Percentiles rank a stretch among this genome's conserved stretches.
phyloP scores from a whole-genome alignment of 2,888 invertebrate species.

The Molorchus minor region DNA sequence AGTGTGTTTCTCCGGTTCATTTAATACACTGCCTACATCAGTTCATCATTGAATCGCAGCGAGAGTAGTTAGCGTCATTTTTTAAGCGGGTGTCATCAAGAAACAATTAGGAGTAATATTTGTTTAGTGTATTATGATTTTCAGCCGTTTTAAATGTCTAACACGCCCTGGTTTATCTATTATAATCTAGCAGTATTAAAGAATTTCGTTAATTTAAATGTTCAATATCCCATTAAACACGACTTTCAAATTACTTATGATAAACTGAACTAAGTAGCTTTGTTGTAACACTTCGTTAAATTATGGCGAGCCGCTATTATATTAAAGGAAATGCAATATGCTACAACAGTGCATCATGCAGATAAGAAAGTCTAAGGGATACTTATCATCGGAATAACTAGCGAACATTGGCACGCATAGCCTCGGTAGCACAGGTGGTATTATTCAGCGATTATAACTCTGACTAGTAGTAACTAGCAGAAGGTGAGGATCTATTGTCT shows the following conservation, averaged over 20 bases:
- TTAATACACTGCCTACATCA: neutral
- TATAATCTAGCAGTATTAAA: neutral
- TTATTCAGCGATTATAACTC: slow-evolving; percentile 20
- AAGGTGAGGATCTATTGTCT: neutral
- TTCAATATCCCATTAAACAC: neutral
- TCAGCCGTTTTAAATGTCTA: neutral
- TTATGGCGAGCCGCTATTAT: slow-evolving; percentile 13
- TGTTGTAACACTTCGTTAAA: slow-evolving; percentile 14
- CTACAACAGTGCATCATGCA: slow-evolving; percentile 38
- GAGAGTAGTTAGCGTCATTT: neutral
- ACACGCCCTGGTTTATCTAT: neutral
- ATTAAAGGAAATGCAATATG: slow-evolving; percentile 24
- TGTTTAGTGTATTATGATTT: slow-evolving; percentile 5
- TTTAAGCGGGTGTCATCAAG: neutral
- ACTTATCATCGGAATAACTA: slow-evolving; percentile 37
- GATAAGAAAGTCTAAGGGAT: slow-evolving; percentile 40
- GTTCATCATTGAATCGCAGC: neutral
- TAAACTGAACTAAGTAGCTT: neutral
- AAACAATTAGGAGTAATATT: slow-evolving; percentile 23
- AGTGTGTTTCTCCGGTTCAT: no score
- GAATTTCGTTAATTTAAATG: neutral
- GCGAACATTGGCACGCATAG: slow-evolving; percentile 37
- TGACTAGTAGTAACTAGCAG: slow-evolving; percentile 8
- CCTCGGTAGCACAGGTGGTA: slow-evolving; percentile 20
- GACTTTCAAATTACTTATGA: neutral